These are phyloP conservation scores for Tyrophagus putrescentiae DNA, from an alignment of 1,140 invertebrate species.

Conservation along the genomic window DNA sequence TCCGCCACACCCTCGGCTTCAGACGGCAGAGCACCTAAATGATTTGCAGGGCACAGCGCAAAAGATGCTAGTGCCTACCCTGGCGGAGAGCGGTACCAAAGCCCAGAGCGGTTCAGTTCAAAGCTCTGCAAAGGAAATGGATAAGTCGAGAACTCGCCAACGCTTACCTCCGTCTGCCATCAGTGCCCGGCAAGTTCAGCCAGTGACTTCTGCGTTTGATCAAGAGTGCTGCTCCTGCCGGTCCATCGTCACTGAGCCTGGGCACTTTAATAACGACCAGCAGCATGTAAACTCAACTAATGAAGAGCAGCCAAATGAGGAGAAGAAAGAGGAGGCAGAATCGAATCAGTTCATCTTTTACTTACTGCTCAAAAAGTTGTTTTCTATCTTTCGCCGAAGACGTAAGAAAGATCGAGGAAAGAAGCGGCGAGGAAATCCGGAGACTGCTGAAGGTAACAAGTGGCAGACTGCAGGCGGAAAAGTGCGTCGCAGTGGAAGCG, in stretches of 20 bases:
- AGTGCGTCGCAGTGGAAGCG: not conserved
- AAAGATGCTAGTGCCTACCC: not conserved
- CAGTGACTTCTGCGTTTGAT: not conserved
- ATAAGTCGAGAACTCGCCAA: not conserved
- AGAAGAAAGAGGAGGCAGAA: not conserved
- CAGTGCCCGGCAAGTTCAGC: not conserved
- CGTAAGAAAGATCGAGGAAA: not conserved
- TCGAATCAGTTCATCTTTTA: not conserved
- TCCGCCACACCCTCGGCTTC: not conserved
- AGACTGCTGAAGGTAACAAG: not conserved
- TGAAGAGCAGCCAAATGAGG: not conserved
- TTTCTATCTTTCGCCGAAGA: not conserved
- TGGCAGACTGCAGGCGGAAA: not conserved
- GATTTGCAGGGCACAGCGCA: not conserved
- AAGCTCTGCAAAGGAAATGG: not conserved
- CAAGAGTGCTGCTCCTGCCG: not conserved
- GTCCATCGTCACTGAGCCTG: not conserved
- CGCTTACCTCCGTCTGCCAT: not conserved
- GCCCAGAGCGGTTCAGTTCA: not conserved
- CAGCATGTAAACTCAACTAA: no score
- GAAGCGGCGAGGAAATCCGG: not conserved
- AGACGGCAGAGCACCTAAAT: not conserved
- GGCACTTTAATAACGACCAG: no score
- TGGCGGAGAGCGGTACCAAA: not conserved
- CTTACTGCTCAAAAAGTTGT: slow-evolving; percentile 1